Percentiles rank a stretch among this genome's conserved stretches.
phyloP scores from a whole-genome alignment of 2,797 vertebrate genomes.

The Chrosomus eos region DNA sequence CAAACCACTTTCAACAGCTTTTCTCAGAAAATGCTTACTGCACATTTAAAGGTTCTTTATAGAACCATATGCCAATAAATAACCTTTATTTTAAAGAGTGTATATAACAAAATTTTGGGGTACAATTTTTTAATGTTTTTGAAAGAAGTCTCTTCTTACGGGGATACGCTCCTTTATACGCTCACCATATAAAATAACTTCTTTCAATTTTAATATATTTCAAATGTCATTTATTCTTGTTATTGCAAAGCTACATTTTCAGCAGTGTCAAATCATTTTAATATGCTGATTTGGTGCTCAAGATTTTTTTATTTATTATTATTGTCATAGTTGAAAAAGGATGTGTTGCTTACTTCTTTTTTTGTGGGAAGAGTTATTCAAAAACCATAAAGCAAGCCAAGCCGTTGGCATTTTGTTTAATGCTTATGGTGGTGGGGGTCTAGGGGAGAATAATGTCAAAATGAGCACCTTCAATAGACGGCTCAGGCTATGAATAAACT shows the following conservation, averaged over 20 bases:
- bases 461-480: slow-evolving; percentile 75
- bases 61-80: background rate
- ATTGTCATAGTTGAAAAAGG: background rate
- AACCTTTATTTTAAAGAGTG: background rate
- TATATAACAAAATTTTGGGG: background rate
- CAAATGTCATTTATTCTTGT: background rate
- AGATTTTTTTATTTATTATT: background rate
- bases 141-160: background rate
- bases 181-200: background rate
- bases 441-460: slow-evolving; percentile 74
- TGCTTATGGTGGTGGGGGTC: slow-evolving; percentile 28
- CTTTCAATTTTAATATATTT: background rate
- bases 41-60: background rate
- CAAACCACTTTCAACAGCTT: no score
- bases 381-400: slow-evolving; percentile 19
- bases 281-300: background rate
- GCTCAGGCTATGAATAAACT: slow-evolving; percentile 68
- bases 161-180: no score
- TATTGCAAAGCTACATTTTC: background rate
- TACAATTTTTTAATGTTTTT: background rate
- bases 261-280: background rate
- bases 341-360: background rate
- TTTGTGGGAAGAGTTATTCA: background rate
- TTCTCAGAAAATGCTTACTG: no score
- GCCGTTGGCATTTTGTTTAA: slow-evolving; percentile 39